Base-by-base conservation (phyloP, 2,797 vertebrate species). In the Poeciliopsis presidionis region DNA sequence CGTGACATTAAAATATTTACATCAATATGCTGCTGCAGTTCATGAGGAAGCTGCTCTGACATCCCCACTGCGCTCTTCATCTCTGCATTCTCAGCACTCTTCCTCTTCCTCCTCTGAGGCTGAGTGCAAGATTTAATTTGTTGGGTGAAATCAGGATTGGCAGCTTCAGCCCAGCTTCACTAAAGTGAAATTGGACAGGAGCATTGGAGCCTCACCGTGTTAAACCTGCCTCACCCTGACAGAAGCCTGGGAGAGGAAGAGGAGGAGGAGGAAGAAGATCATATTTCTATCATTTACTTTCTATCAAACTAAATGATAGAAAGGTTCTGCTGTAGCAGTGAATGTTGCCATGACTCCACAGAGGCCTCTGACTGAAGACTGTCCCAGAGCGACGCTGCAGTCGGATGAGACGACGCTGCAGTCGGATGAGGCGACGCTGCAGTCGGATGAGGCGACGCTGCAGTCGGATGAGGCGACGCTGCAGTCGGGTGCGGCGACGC, bases 121-220 rank as follows among this genome's bases (percentile, higher is more conserved):
- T 87, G 82, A 86, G 87, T 86, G 93, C 82, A 81, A 95, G 94
- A 96, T 96, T 96, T 95, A 95, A 96, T 96, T 96, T 96, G 96
- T 94, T 94, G 94, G 94, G 93, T 95, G 95, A 96, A 95, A 96
- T 96, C 92, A 95, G 94, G 95, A 96, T 95, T 96, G 96, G 94
- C 95, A 89, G 94, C 93, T 96, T 95, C 92, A 92, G 94, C 93
- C 93, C 91, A 94, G 93, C 94, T 95, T 95, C 95, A 91, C 94
- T 94, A 94, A 95, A 96, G 96, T 95, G 94, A 96, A 95, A 96
- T 96, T 95, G 95, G 93, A 95, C 94, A 92, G 94, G 95, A 94
- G 95, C 95, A 95, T 93, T 95, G 95, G 95, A 95, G 95, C 94
- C 93, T 95, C 92, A 91, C 92, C 93, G 91, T 95, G 95, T 96